These are phyloP conservation scores for Cynopterus brachyotis DNA, from an alignment of 2,113 vertebrate genomes.

Conservation along the genomic window DNA sequence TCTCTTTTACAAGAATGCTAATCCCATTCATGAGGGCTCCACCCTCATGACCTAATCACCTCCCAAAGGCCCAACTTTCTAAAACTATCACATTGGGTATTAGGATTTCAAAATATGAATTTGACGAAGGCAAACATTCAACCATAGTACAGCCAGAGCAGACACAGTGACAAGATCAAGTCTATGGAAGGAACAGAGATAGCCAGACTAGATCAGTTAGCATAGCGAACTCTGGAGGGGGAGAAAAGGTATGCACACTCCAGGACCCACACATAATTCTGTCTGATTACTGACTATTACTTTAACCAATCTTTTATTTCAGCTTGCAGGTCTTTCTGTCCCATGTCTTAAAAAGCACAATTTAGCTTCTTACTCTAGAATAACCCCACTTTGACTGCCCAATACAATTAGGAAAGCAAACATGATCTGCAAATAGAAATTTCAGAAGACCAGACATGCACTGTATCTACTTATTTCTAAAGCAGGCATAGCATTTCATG, in stretches of 20 bases:
- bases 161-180: not conserved
- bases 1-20: not conserved
- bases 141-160: not conserved
- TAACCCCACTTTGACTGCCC: not conserved
- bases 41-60: not conserved
- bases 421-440: not conserved
- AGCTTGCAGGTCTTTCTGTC: not conserved
- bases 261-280: not conserved
- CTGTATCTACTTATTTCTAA: not conserved
- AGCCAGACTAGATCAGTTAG: not conserved
- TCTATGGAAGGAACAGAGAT: not conserved
- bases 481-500: not conserved
- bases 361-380: not conserved
- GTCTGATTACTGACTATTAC: not conserved
- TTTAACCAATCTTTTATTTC: not conserved
- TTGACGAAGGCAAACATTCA: not conserved
- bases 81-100: not conserved
- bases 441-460: not conserved
- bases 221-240: not conserved
- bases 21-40: not conserved
- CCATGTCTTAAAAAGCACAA: not conserved
- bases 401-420: not conserved
- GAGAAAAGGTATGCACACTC: accelerated
- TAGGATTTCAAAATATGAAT: not conserved
- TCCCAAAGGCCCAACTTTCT: not conserved